Evolutionary conservation across 2,888 invertebrate species (phyloP), one percentile per base, ranked within the genome.

Genomic region (Drosophila flavopinicola): DNA sequence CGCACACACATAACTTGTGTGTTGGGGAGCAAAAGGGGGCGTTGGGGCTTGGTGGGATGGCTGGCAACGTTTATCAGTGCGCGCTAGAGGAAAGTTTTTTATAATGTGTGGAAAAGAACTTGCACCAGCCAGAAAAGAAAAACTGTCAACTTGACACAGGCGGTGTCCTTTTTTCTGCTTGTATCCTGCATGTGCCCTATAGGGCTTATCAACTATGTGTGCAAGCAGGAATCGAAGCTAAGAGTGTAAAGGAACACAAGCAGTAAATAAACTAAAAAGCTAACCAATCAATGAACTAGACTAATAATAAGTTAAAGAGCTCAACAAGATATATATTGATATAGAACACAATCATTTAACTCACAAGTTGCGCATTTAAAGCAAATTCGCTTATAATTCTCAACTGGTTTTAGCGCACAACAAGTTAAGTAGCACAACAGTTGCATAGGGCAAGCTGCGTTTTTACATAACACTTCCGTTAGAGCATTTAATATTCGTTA

Each of bases 61-160:
- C 42, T 42, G 30, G 35, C 6, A 60, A 45, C 59, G 67, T 71
- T 78, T 85, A 82, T 76, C 80, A 82, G 65, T 59, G 75, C 51
- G 60, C 63, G 64, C 57, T 70, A 51, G 56, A 61, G 65, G 75
- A 82, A 79, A 79, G 67, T 79, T 79, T 78, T 76, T 76, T 71
- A 78, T 82, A 79, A 79, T 76, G 79, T 82, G 79, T 76, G 78
- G 71, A 64, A 79, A 78, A 77, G 73, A 78, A 75, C 73, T 72
- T 73, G 61, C 53, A 41, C 56, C 17, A 66, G 52, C 48, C 54
- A 41, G 20, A 48, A 73, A 67, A 61, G 53, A 67, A 68, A 74
- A 78, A 78, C 77, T 76, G 65, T 76, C 76, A 77, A 72, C 75
- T 66, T 69, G 74, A 74, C 74, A 74, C 74, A 67, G 63, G 59